Conservation (phyloP, 2,113 vertebrate genomes). For the Oxyura jamaicensis region DNA sequence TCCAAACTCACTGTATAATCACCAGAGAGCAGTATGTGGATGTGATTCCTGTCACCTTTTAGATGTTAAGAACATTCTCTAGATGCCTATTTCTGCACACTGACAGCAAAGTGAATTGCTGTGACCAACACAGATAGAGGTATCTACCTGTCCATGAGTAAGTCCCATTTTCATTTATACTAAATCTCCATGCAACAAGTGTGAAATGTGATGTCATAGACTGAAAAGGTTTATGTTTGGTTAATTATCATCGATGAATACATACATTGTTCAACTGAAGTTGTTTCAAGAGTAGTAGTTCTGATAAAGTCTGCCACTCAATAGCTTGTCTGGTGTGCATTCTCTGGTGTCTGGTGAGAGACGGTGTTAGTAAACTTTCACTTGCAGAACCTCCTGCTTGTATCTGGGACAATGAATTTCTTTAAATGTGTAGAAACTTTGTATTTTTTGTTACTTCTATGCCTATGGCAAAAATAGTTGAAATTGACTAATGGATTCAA, state of each 20-base stretch:
- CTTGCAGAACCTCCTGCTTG: neutral
- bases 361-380: neutral
- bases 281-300: neutral
- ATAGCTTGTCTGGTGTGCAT: neutral
- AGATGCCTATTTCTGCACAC: neutral
- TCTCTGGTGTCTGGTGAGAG: neutral
- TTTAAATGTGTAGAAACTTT: neutral
- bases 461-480: neutral
- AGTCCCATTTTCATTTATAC: neutral
- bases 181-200: neutral
- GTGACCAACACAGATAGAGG: neutral
- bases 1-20: neutral
- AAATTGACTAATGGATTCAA: neutral
- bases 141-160: neutral
- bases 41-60: neutral
- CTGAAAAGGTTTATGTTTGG: neutral
- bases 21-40: neutral
- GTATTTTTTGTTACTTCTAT: neutral
- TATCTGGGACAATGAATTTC: neutral
- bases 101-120: neutral
- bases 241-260: neutral
- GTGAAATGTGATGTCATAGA: neutral
- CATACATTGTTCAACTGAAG: neutral
- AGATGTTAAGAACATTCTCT: neutral
- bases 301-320: neutral